These are phyloP conservation scores for Caenorhabditis zanzibari DNA, from an alignment of 2,888 invertebrate species.

Conservation along the genomic window DNA sequence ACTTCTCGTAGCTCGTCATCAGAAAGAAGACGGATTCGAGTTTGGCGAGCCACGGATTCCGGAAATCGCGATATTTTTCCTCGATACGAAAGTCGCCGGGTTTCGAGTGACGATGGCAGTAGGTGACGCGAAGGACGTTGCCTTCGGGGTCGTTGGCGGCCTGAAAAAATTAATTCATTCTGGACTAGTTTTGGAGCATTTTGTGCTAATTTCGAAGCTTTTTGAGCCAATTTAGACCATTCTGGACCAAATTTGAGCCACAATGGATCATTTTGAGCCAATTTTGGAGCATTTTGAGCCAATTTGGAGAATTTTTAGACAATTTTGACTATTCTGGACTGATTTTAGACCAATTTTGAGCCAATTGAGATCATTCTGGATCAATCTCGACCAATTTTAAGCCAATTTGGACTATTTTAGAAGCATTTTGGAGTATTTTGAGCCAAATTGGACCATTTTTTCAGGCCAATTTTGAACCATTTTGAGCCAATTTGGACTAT, in stretches of 20 bases:
- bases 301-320: background rate
- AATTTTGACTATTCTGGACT: background rate
- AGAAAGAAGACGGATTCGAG: constrained; percentile 66
- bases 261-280: no score
- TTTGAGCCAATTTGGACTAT: no score
- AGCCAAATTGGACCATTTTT: no score
- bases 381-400: no score
- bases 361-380: no score
- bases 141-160: constrained; percentile 38
- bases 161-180: constrained; percentile 14
- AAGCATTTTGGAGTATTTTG: background rate
- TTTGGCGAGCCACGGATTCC: constrained; percentile 51
- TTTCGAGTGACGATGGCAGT: constrained; percentile 54
- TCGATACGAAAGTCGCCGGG: background rate
- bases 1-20: constrained; percentile 61
- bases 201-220: constrained; percentile 84
- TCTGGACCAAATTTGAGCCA: no score
- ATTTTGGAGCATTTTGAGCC: no score
- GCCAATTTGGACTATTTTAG: background rate
- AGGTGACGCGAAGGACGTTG: constrained; percentile 31
- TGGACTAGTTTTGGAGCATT: no score
- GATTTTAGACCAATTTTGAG: background rate
- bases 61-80: background rate
- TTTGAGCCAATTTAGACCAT: no score
- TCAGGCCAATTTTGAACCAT: background rate